Percentiles rank a stretch among this genome's conserved stretches.
phyloP scores from a whole-genome alignment of 2,888 invertebrate genomes.

The Tanytarsus gracilentus region DNA sequence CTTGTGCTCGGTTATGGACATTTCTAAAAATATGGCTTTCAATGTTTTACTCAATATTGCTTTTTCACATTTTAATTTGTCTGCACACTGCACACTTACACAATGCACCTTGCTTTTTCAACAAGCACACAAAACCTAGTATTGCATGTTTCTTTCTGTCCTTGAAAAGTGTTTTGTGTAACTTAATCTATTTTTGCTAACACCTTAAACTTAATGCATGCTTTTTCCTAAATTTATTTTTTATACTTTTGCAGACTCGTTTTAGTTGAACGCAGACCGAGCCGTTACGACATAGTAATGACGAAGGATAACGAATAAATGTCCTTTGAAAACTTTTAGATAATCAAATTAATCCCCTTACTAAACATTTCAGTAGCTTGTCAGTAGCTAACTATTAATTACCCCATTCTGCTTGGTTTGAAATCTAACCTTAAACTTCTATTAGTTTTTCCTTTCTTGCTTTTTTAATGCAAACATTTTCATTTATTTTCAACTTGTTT shows the following conservation, averaged over 20 bases:
- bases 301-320: not conserved
- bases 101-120: too few species aligned
- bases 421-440: not conserved
- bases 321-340: not conserved
- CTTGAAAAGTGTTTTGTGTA: not conserved
- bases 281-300: constrained; percentile 31
- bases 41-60: not conserved
- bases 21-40: not conserved
- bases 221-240: constrained; percentile 16
- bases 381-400: not conserved
- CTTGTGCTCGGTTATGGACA: not conserved
- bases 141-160: not conserved
- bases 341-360: not conserved
- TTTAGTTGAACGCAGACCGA: constrained; percentile 42
- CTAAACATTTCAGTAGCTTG: not conserved
- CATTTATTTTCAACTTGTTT: too few species aligned
- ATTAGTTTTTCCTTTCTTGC: too few species aligned
- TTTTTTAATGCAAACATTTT: too few species aligned
- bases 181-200: not conserved
- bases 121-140: too few species aligned
- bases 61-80: not conserved
- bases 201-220: constrained; percentile 18
- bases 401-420: not conserved
- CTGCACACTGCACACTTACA: too few species aligned
- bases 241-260: constrained; percentile 39